phyloP scores from a whole-genome alignment of 2,797 vertebrate species.

The Morelia viridis region DNA sequence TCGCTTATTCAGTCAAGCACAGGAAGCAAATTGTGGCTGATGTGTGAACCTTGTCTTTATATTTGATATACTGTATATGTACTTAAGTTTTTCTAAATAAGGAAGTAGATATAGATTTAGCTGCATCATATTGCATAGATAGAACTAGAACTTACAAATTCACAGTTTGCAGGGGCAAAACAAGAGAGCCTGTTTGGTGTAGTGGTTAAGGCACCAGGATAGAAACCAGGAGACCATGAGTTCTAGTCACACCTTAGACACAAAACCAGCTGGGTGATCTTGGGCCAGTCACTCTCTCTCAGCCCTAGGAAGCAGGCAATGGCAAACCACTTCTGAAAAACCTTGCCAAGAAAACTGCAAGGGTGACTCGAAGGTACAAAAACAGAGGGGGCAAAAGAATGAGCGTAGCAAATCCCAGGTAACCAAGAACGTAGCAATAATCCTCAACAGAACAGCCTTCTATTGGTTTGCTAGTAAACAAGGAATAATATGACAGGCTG shows the following conservation, averaged over 20 bases:
- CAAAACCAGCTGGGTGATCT: neutral
- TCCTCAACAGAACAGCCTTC: slow-evolving; percentile 14
- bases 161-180: neutral
- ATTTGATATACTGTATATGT: neutral
- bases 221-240: neutral
- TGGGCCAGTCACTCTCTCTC: neutral
- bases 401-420: neutral
- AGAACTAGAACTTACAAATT: neutral
- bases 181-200: neutral
- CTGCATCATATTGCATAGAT: neutral
- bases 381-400: neutral
- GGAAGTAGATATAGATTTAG: neutral
- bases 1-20: neutral
- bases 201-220: neutral
- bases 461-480: slow-evolving; percentile 2
- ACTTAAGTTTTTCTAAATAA: neutral
- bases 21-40: neutral
- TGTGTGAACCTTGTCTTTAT: neutral
- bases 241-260: neutral
- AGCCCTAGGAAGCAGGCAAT: neutral
- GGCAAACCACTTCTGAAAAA: neutral
- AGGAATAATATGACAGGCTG: neutral
- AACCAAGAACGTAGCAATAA: neutral
- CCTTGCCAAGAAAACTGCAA: too few relatives aligned
- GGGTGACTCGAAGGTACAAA: neutral